These are phyloP conservation scores for Cheilosia pagana DNA, from an alignment of 2,888 invertebrate species.

Conservation along the genomic window DNA sequence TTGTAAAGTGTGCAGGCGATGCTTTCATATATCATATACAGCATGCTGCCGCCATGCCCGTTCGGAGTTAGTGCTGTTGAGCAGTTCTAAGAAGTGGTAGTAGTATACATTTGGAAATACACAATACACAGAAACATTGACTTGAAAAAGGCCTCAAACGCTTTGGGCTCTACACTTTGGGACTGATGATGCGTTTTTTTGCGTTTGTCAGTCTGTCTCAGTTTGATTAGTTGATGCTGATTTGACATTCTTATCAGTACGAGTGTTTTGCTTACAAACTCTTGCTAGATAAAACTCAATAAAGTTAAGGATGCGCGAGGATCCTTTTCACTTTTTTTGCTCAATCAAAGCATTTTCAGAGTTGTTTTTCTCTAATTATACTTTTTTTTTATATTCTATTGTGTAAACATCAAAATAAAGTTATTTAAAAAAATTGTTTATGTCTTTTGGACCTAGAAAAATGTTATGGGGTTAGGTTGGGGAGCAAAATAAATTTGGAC, in stretches of 20 bases:
- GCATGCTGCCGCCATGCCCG: constrained; percentile 29
- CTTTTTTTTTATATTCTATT: constrained; percentile 76
- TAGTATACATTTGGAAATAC: constrained; percentile 46
- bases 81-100: constrained; percentile 19
- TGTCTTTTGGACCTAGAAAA: constrained; percentile 50
- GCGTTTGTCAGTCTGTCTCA: constrained; percentile 56
- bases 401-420: constrained; percentile 76
- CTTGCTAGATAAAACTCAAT: constrained; percentile 66
- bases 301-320: constrained; percentile 62
- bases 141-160: constrained; percentile 65
- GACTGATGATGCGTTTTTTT: constrained; percentile 59
- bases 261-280: constrained; percentile 34
- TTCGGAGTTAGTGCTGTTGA: constrained; percentile 46
- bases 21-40: constrained; percentile 37
- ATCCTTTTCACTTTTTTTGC: constrained; percentile 69
- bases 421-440: constrained; percentile 63
- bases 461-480: constrained; percentile 31
- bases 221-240: constrained; percentile 34
- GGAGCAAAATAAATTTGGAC: neutral
- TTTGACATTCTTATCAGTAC: constrained; percentile 13
- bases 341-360: constrained; percentile 65
- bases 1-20: constrained; percentile 56
- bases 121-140: constrained; percentile 54
- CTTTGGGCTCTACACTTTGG: constrained; percentile 40
- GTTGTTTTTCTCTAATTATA: constrained; percentile 65